Conservation (phyloP, 2,113 vertebrate genomes). For the Apistogramma diplotaenia region DNA sequence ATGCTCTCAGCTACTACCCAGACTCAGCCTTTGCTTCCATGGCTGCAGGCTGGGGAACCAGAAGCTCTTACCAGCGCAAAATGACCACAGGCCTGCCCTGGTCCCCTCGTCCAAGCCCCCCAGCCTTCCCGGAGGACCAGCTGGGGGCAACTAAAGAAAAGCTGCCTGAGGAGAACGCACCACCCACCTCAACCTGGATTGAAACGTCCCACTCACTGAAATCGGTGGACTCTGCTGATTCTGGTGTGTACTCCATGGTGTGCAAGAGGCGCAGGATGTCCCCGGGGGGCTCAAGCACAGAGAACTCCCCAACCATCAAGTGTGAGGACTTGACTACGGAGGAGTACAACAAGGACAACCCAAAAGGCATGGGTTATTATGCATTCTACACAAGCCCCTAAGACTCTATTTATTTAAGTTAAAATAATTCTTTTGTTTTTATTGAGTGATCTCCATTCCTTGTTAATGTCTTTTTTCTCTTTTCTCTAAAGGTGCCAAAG, state of each 20-base stretch:
- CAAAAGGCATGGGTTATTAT: constrained; percentile 98
- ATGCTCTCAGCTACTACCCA: constrained; percentile 93
- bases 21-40: constrained; percentile 92
- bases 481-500: constrained; percentile 93
- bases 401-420: constrained; percentile 75
- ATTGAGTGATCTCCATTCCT: constrained; percentile 68
- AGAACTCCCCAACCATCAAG: constrained; percentile 96
- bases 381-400: constrained; percentile 96
- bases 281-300: constrained; percentile 92
- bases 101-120: constrained; percentile 91
- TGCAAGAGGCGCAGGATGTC: constrained; percentile 94
- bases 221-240: constrained; percentile 92
- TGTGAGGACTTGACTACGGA: constrained; percentile 94
- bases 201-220: constrained; percentile 93
- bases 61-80: constrained; percentile 94
- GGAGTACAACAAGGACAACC: constrained; percentile 94
- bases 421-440: constrained; percentile 58
- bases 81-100: constrained; percentile 90
- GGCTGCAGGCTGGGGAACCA: constrained; percentile 89
- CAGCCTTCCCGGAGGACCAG: constrained; percentile 89
- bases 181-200: constrained; percentile 83
- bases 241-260: constrained; percentile 89
- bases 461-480: constrained; percentile 74
- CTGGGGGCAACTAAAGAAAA: constrained; percentile 88
- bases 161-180: constrained; percentile 86